phyloP scores from a whole-genome alignment of 2,113 vertebrate genomes.

The Paradoxurus hermaphroditus region DNA sequence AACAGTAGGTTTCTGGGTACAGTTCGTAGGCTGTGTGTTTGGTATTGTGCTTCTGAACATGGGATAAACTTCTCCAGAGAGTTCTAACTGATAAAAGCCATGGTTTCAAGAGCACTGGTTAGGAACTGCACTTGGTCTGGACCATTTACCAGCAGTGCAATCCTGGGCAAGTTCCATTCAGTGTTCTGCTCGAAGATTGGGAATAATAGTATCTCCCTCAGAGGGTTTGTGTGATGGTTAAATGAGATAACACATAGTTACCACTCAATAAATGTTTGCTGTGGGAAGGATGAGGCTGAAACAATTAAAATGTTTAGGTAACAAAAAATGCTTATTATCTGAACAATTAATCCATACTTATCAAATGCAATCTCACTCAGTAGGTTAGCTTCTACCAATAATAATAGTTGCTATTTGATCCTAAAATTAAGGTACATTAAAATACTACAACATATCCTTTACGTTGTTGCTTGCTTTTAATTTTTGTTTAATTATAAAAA shows the following conservation, averaged over 20 bases:
- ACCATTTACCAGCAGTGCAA: neutral
- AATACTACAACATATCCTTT: neutral
- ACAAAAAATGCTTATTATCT: neutral
- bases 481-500: slow-evolving; percentile 11
- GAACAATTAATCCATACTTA: neutral
- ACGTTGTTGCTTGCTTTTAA: neutral
- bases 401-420: neutral
- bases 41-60: neutral
- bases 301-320: neutral
- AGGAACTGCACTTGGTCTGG: neutral
- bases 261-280: neutral
- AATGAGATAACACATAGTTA: neutral
- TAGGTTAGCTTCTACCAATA: neutral
- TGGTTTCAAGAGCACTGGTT: neutral
- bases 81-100: neutral
- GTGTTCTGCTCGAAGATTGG: neutral
- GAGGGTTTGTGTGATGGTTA: neutral
- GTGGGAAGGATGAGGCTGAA: slow-evolving; percentile 5
- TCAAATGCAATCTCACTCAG: neutral
- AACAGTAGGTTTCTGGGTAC: neutral
- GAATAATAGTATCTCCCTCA: neutral
- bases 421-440: neutral
- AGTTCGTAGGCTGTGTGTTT: neutral
- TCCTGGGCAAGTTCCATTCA: neutral
- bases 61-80: neutral